Evolutionary conservation across 2,888 invertebrate species (phyloP), one percentile per base, ranked within the genome.

Genomic region (Crossocerus cetratus): DNA sequence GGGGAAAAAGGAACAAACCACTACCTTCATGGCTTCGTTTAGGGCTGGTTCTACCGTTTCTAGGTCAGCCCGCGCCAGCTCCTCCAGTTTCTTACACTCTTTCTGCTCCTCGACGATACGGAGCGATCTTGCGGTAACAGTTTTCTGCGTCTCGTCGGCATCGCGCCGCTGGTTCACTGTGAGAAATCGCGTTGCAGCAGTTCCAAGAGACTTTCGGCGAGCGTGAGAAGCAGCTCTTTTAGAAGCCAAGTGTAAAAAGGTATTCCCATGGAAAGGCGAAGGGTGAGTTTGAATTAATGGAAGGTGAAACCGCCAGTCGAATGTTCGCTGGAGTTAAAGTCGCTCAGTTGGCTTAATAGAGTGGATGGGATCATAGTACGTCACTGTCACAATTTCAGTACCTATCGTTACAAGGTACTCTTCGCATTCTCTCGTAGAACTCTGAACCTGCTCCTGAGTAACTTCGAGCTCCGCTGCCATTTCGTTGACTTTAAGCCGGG

Each of bases 21-120:
- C 14, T 69, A 92, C 93, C 89, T 88, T 90, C 86, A 96, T 93
- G 23, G 97, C 97, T 84, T 96, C 97, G 45, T 97, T 94, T 0
- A 98, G 90, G 14, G 97, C 96, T 0, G 97, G 98, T 93, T 98
- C 94, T 2, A 96, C 97, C 78, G 94, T 94, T 70, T 95, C 95
- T 61, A 98, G 91, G 91, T 98, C 97, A 20, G 94, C 93, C 89
- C 96, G 94, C 32, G 97, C 97, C 0, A 95, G 92, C 64, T 95
- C 94, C 0, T 97, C 97, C 86, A 97, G 92, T 86, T 94, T 94
- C 90, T 96, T 94, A 88, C 97, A 97, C 84, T 95, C 94, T 4
- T 93, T 91, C 88, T 97, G 96, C 85, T 97, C 97, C 83, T 95
- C 95, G 62, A 91, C 92, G 67, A 97, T 97, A 88, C 94, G 93